Evolutionary conservation across 2,888 invertebrate genomes (phyloP), one percentile per base, ranked within the genome.

Genomic region (Spodoptera littoralis): DNA sequence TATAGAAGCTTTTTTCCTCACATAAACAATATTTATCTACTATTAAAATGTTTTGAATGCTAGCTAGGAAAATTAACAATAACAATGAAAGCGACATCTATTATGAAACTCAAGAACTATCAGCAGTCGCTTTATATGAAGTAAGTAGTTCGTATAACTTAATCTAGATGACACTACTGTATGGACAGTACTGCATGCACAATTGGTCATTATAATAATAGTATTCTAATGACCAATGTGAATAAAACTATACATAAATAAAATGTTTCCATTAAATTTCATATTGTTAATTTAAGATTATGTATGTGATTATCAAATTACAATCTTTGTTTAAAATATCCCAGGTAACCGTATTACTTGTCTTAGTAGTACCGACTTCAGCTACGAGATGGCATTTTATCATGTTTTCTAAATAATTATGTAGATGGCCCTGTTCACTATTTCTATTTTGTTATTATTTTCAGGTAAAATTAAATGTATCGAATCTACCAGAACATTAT

Each of bases 41-140:
- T 44, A 56, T 42, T 50, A 44, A 45, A 63, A 62, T 77, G 64
- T 73, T 70, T 66, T 76, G 48, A 58, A 55, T 51, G 52, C 58
- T 9, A 18, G 18, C 47, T 27, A 18, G n/a, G 49, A 22, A 55
- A 36, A 54, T 46, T 55, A 57, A 54, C 54, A 60, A 63, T 60
- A 63, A 73, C 63, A 68, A 59, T 52, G 8, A 12, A 6, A 50
- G 58, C 22, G 77, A 47, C 73, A 61, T 68, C 73, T 74, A 56
- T 24, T 52, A 8, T 1, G 6, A 1, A 1, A 0, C 8, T 5
- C 6, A 0, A 8, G 36, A 52, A 67, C 54, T 44, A 43, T 11
- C 1, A 36, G 3, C 27, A 24, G 8, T 43, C 0, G 12, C 13
- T 8, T n/a, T 1, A 4, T n/a, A 12, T 5, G 0, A 0, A 0